These are phyloP conservation scores for Agriopis marginaria DNA, from an alignment of 2,888 invertebrate species.

Conservation along the genomic window DNA sequence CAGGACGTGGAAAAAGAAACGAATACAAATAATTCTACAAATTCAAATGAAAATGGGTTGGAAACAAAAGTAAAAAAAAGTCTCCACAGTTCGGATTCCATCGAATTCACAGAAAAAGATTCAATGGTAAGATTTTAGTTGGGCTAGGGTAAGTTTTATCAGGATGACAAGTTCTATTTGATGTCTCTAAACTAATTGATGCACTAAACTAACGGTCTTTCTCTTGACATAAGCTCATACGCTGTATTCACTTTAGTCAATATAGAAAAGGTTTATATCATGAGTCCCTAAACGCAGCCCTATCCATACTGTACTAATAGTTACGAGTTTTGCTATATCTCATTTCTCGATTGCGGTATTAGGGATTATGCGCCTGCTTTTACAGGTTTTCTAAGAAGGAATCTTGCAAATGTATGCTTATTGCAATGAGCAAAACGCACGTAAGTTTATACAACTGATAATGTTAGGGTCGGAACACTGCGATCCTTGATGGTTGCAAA, in stretches of 20 bases:
- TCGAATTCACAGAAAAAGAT: too few relatives aligned
- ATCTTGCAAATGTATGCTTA: conserved; percentile 42
- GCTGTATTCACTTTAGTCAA: neutral
- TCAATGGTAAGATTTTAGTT: too few relatives aligned
- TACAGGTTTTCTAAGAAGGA: conserved; percentile 41
- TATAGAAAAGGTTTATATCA: neutral
- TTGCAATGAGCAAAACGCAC: conserved; percentile 40
- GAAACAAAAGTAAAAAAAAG: too few relatives aligned
- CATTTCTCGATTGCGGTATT: conserved; percentile 60
- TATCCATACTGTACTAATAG: conserved; percentile 16
- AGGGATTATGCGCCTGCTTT: conserved; percentile 45
- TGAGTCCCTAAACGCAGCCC: conserved; percentile 11
- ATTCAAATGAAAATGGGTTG: neutral
- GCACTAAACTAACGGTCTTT: neutral
- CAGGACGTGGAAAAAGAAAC: neutral
- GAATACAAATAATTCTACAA: neutral
- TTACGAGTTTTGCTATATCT: conserved; percentile 36
- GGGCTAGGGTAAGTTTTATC: too few relatives aligned
- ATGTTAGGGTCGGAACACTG: conserved; percentile 27
- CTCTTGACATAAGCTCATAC: neutral
- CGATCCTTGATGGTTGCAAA: conserved; percentile 11
- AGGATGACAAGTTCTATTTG: too few relatives aligned
- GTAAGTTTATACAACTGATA: conserved; percentile 39
- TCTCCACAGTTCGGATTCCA: too few relatives aligned
- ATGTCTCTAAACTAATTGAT: too few relatives aligned